Percentiles rank a stretch among this genome's conserved stretches.
Evolutionary conservation across 2,888 invertebrate genomes (phyloP).

Genomic region (Panzeria rudis): DNA sequence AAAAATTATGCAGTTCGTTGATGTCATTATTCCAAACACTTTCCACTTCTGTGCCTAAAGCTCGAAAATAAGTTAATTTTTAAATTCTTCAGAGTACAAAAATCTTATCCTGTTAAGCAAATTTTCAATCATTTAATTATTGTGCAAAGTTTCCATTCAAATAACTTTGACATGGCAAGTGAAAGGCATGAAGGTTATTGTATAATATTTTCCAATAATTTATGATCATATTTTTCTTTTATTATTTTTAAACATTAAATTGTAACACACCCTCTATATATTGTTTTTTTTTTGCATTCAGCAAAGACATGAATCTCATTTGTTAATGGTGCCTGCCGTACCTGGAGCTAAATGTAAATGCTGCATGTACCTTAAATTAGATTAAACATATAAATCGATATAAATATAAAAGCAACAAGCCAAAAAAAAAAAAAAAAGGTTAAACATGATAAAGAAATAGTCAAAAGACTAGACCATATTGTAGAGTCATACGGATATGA

Average conservation of each 20-base stretch:
- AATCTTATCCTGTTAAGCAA: slow-evolving; percentile 14
- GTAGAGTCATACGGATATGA: slow-evolving; percentile 24
- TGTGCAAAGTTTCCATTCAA: slow-evolving; percentile 18
- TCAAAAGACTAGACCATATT: background rate
- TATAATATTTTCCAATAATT: slow-evolving; percentile 46
- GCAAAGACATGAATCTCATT: slow-evolving; percentile 8
- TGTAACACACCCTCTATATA: slow-evolving; percentile 55
- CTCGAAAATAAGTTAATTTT: background rate
- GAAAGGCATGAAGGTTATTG: slow-evolving; percentile 69
- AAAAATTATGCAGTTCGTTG: no score
- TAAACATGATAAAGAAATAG: slow-evolving; percentile 59
- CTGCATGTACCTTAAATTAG: slow-evolving; percentile 51
- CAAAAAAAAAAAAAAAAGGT: background rate
- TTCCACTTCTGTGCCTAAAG: background rate
- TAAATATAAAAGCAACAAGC: slow-evolving; percentile 8
- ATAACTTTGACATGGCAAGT: slow-evolving; percentile 61
- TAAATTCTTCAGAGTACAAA: background rate
- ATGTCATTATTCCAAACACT: background rate
- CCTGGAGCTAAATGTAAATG: background rate
- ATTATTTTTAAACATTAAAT: slow-evolving; percentile 9
- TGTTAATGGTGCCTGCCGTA: background rate
- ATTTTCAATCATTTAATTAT: slow-evolving; percentile 23
- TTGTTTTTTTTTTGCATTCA: background rate
- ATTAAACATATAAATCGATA: slow-evolving; percentile 62
- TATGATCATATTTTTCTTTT: slow-evolving; percentile 20